A percentile compares a stretch with the other conserved stretches of the same genome.
phyloP scores from a whole-genome alignment of 2,113 vertebrate species.

The Gymnarchus niloticus region DNA sequence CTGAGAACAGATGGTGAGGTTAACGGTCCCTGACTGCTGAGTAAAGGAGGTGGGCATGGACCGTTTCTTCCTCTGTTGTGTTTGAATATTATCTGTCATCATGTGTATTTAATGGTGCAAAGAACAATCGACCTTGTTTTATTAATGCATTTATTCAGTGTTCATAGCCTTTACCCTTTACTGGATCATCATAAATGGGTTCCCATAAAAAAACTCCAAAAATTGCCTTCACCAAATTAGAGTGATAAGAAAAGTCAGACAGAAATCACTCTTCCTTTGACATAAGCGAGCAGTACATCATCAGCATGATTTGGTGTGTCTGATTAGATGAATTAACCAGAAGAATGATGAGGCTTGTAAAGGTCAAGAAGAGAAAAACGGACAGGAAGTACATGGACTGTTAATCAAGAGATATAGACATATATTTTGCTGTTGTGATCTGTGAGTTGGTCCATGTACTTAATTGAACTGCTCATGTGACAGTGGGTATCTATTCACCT shows the following conservation, averaged over 20 bases:
- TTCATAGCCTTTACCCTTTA: neutral
- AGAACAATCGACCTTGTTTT: neutral
- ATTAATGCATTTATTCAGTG: neutral
- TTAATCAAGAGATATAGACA: neutral
- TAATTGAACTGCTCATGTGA: neutral
- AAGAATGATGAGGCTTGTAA: neutral
- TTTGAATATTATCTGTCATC: neutral
- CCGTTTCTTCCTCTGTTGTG: neutral
- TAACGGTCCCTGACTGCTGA: conserved; percentile 64
- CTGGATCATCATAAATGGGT: neutral
- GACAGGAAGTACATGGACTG: neutral
- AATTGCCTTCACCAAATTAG: too few species aligned
- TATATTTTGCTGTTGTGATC: neutral
- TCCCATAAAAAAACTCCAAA: neutral
- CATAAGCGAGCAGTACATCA: neutral
- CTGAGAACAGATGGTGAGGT: conserved; percentile 62
- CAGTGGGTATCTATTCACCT: neutral
- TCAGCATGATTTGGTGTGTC: neutral
- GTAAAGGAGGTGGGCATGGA: conserved; percentile 56
- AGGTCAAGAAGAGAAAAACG: neutral
- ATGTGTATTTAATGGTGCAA: neutral
- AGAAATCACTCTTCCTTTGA: neutral
- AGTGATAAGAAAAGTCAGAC: neutral
- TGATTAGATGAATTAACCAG: neutral
- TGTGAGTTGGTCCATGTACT: neutral